These are phyloP conservation scores for Sebastes fasciatus DNA, from an alignment of 2,113 vertebrate genomes.

Conservation along the genomic window DNA sequence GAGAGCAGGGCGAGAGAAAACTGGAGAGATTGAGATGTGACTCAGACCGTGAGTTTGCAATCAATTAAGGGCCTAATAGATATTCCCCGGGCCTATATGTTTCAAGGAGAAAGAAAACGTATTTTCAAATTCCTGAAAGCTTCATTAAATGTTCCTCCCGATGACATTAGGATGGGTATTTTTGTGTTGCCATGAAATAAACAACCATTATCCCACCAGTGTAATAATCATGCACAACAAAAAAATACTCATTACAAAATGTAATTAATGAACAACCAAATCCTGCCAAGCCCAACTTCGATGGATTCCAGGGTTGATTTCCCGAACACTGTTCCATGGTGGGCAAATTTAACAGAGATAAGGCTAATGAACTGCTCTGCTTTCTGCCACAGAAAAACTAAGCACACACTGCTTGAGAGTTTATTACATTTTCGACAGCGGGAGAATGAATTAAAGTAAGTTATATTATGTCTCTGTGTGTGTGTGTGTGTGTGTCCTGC, in stretches of 20 bases:
- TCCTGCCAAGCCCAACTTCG: slow-evolving; percentile 70
- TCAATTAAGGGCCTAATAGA: slow-evolving; percentile 73
- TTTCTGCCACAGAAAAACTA: slow-evolving; percentile 34
- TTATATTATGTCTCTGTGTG: slow-evolving; percentile 31
- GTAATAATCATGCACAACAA: slow-evolving; percentile 78
- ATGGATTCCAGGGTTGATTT: slow-evolving; percentile 71
- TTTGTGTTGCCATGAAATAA: slow-evolving; percentile 71
- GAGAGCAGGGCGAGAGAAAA: slow-evolving; percentile 22
- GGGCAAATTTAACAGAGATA: slow-evolving; percentile 73
- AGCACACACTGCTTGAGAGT: slow-evolving; percentile 34
- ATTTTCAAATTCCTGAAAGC: slow-evolving; percentile 59
- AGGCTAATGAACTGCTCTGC: slow-evolving; percentile 70
- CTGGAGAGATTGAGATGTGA: slow-evolving; percentile 65
- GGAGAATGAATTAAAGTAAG: slow-evolving; percentile 29
- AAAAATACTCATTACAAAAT: slow-evolving; percentile 77
- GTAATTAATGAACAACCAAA: slow-evolving; percentile 80
- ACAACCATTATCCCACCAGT: slow-evolving; percentile 73
- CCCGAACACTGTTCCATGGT: slow-evolving; percentile 65
- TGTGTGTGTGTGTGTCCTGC: slow-evolving; percentile 14
- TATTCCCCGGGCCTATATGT: slow-evolving; percentile 57
- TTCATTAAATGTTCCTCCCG: slow-evolving; percentile 59
- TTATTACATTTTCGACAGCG: slow-evolving; percentile 32
- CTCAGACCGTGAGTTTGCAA: slow-evolving; percentile 65
- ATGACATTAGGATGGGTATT: slow-evolving; percentile 60
- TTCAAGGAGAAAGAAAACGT: slow-evolving; percentile 65